Percentiles rank a stretch among this genome's conserved stretches.
phyloP scores from a whole-genome alignment of 1,140 invertebrate genomes.

The Gryon sp. region DNA sequence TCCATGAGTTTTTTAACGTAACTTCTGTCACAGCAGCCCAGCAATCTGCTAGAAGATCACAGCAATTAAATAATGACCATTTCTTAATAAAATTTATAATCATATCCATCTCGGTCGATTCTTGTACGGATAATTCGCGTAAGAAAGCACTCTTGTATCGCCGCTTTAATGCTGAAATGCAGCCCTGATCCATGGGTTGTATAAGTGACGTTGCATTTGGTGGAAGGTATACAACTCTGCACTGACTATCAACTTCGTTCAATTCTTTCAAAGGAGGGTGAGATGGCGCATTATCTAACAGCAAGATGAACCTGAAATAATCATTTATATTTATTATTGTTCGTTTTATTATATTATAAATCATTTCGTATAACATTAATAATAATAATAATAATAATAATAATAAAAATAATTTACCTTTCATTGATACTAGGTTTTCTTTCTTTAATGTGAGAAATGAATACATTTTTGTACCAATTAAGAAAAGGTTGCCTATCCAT shows the following conservation, averaged over 20 bases:
- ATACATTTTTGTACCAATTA: constrained; percentile 22
- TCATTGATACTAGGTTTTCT: constrained; percentile 15
- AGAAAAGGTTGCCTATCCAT: constrained; percentile 14
- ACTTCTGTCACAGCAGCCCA: not conserved
- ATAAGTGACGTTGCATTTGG: too few relatives aligned
- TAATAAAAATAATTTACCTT: too few relatives aligned
- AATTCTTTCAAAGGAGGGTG: too few relatives aligned
- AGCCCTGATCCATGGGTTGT: too few relatives aligned
- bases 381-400: too few relatives aligned
- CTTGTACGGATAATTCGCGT: not conserved
- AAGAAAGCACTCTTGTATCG: constrained; percentile 20
- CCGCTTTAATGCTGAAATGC: constrained; percentile 34
- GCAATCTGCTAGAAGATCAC: not conserved
- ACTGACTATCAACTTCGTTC: too few relatives aligned
- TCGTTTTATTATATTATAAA: too few relatives aligned
- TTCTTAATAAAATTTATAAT: not conserved
- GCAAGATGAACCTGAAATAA: too few relatives aligned
- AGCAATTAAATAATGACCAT: constrained; percentile 4
- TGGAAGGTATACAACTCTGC: too few relatives aligned
- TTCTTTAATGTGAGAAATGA: constrained; percentile 5
- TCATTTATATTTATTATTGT: too few relatives aligned
- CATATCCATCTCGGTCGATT: not conserved
- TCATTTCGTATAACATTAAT: too few relatives aligned
- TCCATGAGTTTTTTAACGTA: not conserved
- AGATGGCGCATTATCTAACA: too few relatives aligned